Conservation (phyloP, 2,113 vertebrate genomes). For the Aphyosemion australe region DNA sequence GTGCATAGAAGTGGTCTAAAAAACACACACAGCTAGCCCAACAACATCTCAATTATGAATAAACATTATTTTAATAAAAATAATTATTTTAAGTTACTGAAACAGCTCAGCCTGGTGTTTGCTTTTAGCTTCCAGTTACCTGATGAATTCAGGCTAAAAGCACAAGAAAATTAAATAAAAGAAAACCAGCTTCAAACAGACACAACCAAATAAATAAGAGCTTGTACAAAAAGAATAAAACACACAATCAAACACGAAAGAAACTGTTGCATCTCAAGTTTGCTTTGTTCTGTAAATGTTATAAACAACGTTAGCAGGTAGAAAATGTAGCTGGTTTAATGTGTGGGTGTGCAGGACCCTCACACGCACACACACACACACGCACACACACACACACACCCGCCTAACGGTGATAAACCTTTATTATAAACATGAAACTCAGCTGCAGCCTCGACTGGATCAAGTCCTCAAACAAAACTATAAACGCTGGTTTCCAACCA, state of each 20-base stretch:
- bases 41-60: neutral
- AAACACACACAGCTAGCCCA: neutral
- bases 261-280: neutral
- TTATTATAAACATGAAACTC: too few species aligned
- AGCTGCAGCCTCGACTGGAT: too few species aligned
- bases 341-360: too few species aligned
- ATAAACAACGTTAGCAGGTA: neutral
- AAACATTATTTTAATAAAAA: neutral
- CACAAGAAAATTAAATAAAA: neutral
- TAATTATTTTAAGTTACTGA: neutral
- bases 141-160: neutral
- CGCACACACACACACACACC: too few species aligned
- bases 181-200: neutral
- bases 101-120: neutral
- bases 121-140: neutral
- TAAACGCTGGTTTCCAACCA: too few species aligned
- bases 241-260: neutral
- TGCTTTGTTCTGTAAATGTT: neutral
- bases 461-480: too few species aligned
- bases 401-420: neutral
- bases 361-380: too few species aligned
- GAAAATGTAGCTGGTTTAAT: too few species aligned
- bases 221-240: too few species aligned
- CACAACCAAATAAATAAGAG: slow-evolving; percentile 1
- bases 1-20: neutral